Conservation (phyloP, 2,797 vertebrate genomes). For the Chrosomus eos region DNA sequence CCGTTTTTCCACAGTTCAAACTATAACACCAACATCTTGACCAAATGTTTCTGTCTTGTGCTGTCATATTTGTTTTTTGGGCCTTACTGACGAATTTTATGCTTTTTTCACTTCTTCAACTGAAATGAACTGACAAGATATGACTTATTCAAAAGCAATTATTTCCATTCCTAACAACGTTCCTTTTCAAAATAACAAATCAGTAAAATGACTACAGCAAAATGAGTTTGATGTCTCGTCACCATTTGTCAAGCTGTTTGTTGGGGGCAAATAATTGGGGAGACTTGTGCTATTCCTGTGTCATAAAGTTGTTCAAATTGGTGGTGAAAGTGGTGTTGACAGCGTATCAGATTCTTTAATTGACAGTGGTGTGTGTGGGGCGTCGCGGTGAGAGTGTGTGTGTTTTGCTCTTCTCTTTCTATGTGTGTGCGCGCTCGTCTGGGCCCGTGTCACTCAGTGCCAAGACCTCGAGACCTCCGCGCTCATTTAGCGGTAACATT, state of each 20-base stretch:
- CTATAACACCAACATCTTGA: background rate
- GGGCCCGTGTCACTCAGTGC: slow-evolving; percentile 96
- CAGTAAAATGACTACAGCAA: slow-evolving; percentile 41
- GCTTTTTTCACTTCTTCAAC: slow-evolving; percentile 4
- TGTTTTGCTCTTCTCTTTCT: slow-evolving; percentile 79
- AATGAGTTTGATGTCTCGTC: slow-evolving; percentile 61
- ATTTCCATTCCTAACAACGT: slow-evolving; percentile 56
- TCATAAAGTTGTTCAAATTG: slow-evolving; percentile 72
- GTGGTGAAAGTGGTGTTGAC: slow-evolving; percentile 72
- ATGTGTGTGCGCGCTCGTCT: slow-evolving; percentile 88
- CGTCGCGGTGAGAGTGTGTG: slow-evolving; percentile 75
- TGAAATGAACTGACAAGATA: slow-evolving; percentile 49
- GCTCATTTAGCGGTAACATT: slow-evolving; percentile 99
- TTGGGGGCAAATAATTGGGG: slow-evolving; percentile 76
- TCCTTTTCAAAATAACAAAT: slow-evolving; percentile 59
- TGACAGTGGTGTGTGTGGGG: slow-evolving; percentile 73
- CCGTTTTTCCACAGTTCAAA: background rate
- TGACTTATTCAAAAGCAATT: slow-evolving; percentile 61
- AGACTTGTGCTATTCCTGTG: slow-evolving; percentile 68
- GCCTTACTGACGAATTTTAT: slow-evolving; percentile 44
- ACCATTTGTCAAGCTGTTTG: slow-evolving; percentile 66
- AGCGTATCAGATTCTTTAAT: slow-evolving; percentile 77
- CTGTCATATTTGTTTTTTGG: slow-evolving; percentile 18
- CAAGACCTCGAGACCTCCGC: slow-evolving; percentile 91
- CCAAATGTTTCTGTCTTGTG: background rate